Base-by-base conservation (phyloP, 2,113 vertebrate genomes). In the Atlantisia rogersi region DNA sequence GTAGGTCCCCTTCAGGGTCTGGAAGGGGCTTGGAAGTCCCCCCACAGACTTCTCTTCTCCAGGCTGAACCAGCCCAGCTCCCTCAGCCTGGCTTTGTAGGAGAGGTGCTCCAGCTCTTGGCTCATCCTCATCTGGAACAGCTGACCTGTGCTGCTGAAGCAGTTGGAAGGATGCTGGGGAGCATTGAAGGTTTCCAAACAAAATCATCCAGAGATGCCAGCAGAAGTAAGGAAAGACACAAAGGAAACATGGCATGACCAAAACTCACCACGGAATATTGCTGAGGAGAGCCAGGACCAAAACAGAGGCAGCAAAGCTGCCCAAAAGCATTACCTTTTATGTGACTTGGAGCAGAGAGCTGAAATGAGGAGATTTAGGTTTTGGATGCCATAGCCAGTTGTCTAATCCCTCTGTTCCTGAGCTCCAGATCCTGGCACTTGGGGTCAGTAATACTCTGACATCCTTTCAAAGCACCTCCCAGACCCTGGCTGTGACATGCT, bases 321-420 rank as follows among this genome's bases (percentile, higher is more conserved):
- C 52, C 4, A 28, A 46, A 48, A 58, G 11, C 4, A 0, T 29
- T 46, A 18, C 6, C 19, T 86, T 17, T n/a, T 6, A 4, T 3
- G 11, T 55, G 35, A 22, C 42, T 82, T 59, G 70, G 70, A 64
- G 55, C 20, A 48, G 39, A 55, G 44, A 39, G 44, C 21, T 46
- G 37, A 52, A 80, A 52, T 31, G 24, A 79, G 62, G 42, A 65
- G 62, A n/a, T 28, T 10, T 16, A 20, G 44, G 46, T 64, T 76
- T 82, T 67, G 81, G 28, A 25, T 70, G 52, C 56, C 19, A 5
- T 2, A 16, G 58, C 19, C 16, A 14, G 53, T 44, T 52, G 56
- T 17, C 44, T 69, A 19, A 82, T 77, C 50, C 59, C 26, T n/a
- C 59, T 59, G 4, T 48, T 71, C 46, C 77, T 20, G 40, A 60